These are phyloP conservation scores for Andrena camellia DNA, from an alignment of 2,888 invertebrate genomes.

Conservation along the genomic window DNA sequence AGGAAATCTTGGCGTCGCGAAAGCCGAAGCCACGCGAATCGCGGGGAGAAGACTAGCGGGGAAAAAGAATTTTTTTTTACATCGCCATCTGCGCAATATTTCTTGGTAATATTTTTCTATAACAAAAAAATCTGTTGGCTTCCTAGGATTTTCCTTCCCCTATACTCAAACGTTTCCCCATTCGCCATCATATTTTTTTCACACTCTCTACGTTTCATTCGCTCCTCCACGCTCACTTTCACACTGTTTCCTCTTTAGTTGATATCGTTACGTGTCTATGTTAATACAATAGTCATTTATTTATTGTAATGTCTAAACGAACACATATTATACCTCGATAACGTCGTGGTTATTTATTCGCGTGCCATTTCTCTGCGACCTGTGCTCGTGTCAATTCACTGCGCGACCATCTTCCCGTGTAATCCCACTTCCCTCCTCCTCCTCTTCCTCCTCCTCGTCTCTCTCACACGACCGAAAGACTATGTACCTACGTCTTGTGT, in stretches of 20 bases:
- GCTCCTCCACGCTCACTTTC: conserved; percentile 14
- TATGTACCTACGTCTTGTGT: conserved; percentile 21
- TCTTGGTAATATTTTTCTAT: conserved; percentile 36
- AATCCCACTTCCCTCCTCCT: conserved; percentile 1
- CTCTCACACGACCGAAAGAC: conserved; percentile 23
- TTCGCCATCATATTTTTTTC: neutral
- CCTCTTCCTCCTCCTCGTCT: conserved; percentile 20
- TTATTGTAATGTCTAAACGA: conserved; percentile 83
- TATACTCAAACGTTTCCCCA: conserved; percentile 12
- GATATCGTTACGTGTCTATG: conserved; percentile 69
- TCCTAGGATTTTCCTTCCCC: conserved; percentile 21
- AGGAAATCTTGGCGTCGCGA: conserved; percentile 10
- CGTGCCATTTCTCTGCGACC: conserved; percentile 32
- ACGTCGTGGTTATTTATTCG: conserved; percentile 75
- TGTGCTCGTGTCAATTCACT: conserved; percentile 18
- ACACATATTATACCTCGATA: conserved; percentile 84
- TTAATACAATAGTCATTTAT: conserved; percentile 80
- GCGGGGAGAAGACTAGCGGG: conserved; percentile 31
- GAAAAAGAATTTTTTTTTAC: conserved; percentile 15
- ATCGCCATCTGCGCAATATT: conserved; percentile 22
- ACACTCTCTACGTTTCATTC: conserved; percentile 13
- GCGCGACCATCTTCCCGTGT: neutral
- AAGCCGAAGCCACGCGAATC: conserved; percentile 38
- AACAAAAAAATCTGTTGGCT: conserved; percentile 56
- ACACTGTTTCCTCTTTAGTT: conserved; percentile 34